Evolutionary conservation across 2,888 invertebrate species (phyloP).

Genomic region (Magallana nippona): DNA sequence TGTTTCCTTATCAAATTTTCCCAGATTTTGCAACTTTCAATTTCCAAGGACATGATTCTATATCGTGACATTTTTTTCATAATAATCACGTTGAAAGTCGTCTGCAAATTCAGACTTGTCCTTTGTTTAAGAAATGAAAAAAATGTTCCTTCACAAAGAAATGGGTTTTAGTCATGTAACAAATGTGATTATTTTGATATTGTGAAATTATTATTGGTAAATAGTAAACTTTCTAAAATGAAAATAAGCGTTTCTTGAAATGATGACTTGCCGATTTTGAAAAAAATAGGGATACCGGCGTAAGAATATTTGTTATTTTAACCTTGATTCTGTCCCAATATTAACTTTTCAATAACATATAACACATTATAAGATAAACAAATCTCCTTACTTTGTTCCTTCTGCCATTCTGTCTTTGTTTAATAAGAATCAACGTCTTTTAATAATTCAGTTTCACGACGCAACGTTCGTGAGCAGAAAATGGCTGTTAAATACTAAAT

Average conservation of each 20-base stretch:
- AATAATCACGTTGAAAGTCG: neutral
- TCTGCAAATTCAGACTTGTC: slow-evolving; percentile 29
- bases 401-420: slow-evolving; percentile 57
- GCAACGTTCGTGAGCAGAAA: slow-evolving; percentile 44
- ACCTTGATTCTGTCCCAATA: neutral
- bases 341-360: neutral
- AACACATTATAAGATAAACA: neutral
- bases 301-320: neutral
- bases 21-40: neutral
- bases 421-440: neutral
- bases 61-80: too few relatives aligned
- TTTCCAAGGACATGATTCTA: neutral
- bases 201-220: neutral
- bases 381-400: slow-evolving; percentile 56
- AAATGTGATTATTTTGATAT: too few relatives aligned
- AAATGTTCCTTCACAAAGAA: too few relatives aligned
- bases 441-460: slow-evolving; percentile 14
- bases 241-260: slow-evolving; percentile 5
- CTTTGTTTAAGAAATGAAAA: slow-evolving; percentile 1
- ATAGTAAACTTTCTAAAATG: neutral
- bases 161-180: too few relatives aligned
- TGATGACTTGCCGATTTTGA: slow-evolving; percentile 33
- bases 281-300: slow-evolving; percentile 20
- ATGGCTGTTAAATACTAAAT: slow-evolving; percentile 43
- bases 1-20: neutral